Conservation (phyloP, 1,140 invertebrate species). For the Zaprionus gabonicus region DNA sequence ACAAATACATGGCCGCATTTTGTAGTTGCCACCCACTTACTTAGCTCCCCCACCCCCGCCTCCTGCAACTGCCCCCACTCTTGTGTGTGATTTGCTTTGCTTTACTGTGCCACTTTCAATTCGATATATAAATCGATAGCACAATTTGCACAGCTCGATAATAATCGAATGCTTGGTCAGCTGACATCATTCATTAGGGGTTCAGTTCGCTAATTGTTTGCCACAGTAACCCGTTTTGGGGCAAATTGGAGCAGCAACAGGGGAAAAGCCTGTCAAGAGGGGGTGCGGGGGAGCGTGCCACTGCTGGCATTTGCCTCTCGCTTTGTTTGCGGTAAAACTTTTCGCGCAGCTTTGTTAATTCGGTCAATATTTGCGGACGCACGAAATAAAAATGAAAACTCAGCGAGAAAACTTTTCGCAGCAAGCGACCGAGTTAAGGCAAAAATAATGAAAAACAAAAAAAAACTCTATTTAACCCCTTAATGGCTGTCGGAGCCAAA, state of each 20-base stretch:
- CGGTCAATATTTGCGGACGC: constrained; percentile 82
- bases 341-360: constrained; percentile 74
- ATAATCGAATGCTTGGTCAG: constrained; percentile 15
- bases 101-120: constrained; percentile 39
- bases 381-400: constrained; percentile 82
- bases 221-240: not conserved
- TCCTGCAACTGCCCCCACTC: not conserved
- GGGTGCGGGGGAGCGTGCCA: not conserved
- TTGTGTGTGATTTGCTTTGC: constrained; percentile 35
- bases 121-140: constrained; percentile 40
- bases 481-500: constrained; percentile 65
- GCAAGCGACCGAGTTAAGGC: constrained; percentile 38
- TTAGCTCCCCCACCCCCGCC: constrained; percentile 11
- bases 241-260: not conserved
- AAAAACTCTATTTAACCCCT: constrained; percentile 72
- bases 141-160: constrained; percentile 37
- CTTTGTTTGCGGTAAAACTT: constrained; percentile 70
- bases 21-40: constrained; percentile 61
- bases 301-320: constrained; percentile 43
- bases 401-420: constrained; percentile 70
- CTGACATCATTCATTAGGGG: constrained; percentile 22
- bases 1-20: constrained; percentile 74
- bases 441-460: constrained; percentile 49
- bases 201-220: constrained; percentile 26
- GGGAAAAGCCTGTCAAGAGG: not conserved